Evolutionary conservation across 2,113 vertebrate species (phyloP).

Genomic region (Zosterops lateralis): DNA sequence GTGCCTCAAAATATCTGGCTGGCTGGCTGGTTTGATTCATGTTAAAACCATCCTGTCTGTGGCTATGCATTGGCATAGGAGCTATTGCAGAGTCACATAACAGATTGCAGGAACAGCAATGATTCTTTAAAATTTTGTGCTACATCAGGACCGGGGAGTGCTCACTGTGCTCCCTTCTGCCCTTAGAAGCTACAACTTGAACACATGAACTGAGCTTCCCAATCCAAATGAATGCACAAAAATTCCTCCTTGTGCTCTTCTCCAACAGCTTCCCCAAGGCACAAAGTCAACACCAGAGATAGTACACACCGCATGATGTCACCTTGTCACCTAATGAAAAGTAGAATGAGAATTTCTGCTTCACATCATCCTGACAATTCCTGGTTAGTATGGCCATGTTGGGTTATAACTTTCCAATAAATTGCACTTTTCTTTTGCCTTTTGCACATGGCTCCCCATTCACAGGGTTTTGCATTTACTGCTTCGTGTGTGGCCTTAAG

Average conservation of each 20-base stretch:
- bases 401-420: not conserved
- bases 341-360: not conserved
- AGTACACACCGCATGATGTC: not conserved
- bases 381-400: not conserved
- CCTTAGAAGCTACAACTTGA: not conserved
- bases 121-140: not conserved
- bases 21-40: not conserved
- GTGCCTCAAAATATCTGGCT: conserved; percentile 20
- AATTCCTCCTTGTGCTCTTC: not conserved
- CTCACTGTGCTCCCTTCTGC: not conserved
- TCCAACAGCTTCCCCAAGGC: not conserved
- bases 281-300: not conserved
- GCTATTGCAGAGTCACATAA: not conserved
- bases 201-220: not conserved
- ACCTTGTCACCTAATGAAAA: not conserved
- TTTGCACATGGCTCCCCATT: not conserved
- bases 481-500: not conserved
- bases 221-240: not conserved
- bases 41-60: conserved; percentile 8
- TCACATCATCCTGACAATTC: not conserved
- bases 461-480: not conserved
- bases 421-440: not conserved
- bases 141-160: not conserved
- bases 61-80: not conserved
- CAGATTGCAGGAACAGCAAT: not conserved